These are phyloP conservation scores for Alcedo quadribrachys DNA, from an alignment of 2,797 vertebrate genomes.

Conservation along the genomic window DNA sequence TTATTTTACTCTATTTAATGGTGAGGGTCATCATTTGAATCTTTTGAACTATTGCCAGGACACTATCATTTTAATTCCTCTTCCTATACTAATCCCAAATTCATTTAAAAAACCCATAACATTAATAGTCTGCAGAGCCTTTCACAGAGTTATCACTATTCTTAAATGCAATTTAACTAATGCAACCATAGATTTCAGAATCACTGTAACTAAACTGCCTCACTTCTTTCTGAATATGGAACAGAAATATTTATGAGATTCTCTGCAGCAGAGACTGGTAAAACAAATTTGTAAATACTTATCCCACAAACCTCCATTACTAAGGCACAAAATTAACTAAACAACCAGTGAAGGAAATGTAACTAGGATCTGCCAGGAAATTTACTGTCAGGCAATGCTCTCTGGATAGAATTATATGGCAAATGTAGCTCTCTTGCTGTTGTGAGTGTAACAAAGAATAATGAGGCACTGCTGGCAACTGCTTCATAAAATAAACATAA, in stretches of 20 bases:
- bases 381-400: not conserved
- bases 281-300: not conserved
- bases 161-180: not conserved
- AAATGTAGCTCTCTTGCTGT: not conserved
- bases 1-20: not conserved
- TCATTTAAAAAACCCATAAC: not conserved
- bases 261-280: accelerated
- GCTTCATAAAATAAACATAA: not conserved
- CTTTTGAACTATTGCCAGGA: not conserved
- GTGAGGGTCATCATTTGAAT: not conserved
- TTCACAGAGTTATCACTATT: not conserved
- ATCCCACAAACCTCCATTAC: not conserved
- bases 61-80: not conserved
- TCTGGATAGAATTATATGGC: not conserved
- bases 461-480: not conserved
- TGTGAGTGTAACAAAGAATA: not conserved
- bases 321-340: not conserved
- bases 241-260: not conserved
- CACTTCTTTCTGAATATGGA: not conserved
- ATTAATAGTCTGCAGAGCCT: not conserved
- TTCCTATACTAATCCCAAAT: not conserved
- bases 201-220: not conserved
- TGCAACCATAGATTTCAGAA: not conserved
- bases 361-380: not conserved
- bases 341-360: not conserved